Evolutionary conservation across 2,888 invertebrate species (phyloP), one percentile per base, ranked within the genome.

Genomic region (Hetaerina titia): DNA sequence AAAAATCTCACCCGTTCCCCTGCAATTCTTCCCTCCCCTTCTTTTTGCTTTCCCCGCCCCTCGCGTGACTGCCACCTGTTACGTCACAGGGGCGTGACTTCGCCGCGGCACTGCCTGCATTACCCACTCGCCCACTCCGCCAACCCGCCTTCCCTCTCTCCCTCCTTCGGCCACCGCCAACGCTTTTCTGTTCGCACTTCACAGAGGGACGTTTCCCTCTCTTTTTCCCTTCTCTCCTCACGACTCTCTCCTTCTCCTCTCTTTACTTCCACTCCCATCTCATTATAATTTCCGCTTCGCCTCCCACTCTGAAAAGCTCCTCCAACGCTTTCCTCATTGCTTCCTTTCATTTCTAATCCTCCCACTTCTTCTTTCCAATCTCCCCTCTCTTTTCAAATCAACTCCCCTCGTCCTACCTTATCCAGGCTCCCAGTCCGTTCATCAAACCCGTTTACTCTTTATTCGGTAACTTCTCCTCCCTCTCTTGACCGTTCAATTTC

Each of bases 21-120:
- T 13, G 13, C 81, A 8, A 81, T 81, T 81, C 1, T 13, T 1
- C 81, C 31, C 15, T 31, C 13, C 11, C 81, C 81, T 15, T 31
- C 22, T 31, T 31, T 31, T 22, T 81, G 13, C 31, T 13, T 81
- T 15, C 69, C 8, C 69, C n/a, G 69, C 31, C 25, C 81, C 81
- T 31, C 81, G 81, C 81, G 81, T 81, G 81, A 81, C 81, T 81
- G 13, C 25, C 81, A 81, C 81, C 81, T 81, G 81, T 81, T 81
- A 81, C 81, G 81, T 81, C 81, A 81, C 81, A 81, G 13, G 81
- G 81, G 81, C 81, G 81, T 81, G 81, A 81, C 81, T 81, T 31
- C 45, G 31, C 11, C 2, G 15, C 13, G 69, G n/a, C 6, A 6
- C 5, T 11, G n/a, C n/a, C 9, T 9, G 15, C n/a, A 22, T n/a